phyloP scores from a whole-genome alignment of 2,888 invertebrate genomes.

The Leptothorax acervorum region DNA sequence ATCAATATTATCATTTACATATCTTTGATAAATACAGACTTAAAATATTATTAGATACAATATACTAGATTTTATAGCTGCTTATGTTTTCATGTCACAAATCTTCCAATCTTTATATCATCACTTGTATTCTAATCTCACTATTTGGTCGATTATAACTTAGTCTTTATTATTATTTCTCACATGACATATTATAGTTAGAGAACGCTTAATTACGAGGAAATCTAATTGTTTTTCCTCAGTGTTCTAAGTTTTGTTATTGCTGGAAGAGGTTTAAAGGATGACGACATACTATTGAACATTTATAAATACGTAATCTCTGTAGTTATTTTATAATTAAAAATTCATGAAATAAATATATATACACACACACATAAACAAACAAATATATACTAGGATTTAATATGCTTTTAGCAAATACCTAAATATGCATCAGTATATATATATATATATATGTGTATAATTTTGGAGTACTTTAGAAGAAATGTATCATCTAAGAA shows the following conservation, averaged over 20 bases:
- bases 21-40: constrained; percentile 43
- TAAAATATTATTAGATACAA: constrained; percentile 56
- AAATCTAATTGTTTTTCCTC: constrained; percentile 31
- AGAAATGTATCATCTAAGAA: constrained; percentile 14
- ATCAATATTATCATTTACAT: constrained; percentile 23
- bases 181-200: constrained; percentile 49
- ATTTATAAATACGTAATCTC: constrained; percentile 46
- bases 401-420: background rate
- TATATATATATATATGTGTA: background rate
- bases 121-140: constrained; percentile 66
- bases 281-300: constrained; percentile 39
- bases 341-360: constrained; percentile 31
- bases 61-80: constrained; percentile 55
- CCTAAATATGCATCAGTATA: constrained; percentile 26
- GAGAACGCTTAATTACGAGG: constrained; percentile 37
- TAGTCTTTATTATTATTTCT: constrained; percentile 63
- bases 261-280: constrained; percentile 53
- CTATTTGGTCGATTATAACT: constrained; percentile 68
- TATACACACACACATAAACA: background rate
- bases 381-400: constrained; percentile 2
- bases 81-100: constrained; percentile 42
- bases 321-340: constrained; percentile 33
- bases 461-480: constrained; percentile 30
- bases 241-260: constrained; percentile 38
- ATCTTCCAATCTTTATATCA: constrained; percentile 62